Percentiles rank a stretch among this genome's conserved stretches.
These are phyloP conservation scores for Oxygymnocypris stewartii DNA, from an alignment of 2,113 vertebrate species.

Conservation along the genomic window DNA sequence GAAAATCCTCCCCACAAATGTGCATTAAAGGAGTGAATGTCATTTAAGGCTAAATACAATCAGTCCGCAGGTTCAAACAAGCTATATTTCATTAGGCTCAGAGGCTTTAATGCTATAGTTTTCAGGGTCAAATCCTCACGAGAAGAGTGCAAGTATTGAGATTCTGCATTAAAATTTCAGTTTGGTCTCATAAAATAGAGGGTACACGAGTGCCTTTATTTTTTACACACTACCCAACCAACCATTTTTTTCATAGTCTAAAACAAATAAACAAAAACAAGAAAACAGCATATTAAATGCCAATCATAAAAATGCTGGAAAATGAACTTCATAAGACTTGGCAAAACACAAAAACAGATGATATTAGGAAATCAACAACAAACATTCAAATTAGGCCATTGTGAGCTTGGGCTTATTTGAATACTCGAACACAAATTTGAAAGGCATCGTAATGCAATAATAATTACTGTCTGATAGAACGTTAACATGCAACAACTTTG, in stretches of 20 bases:
- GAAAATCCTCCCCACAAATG: not conserved
- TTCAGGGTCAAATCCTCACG: not conserved
- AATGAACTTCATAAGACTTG: conserved; percentile 35
- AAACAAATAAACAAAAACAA: conserved; percentile 29
- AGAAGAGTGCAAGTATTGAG: not conserved
- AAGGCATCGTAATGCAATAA: conserved; percentile 34
- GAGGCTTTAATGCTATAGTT: conserved; percentile 20
- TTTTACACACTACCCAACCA: conserved; percentile 29
- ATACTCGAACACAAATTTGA: conserved; percentile 32
- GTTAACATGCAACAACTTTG: conserved; percentile 45
- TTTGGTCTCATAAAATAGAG: conserved; percentile 40
- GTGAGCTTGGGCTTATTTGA: conserved; percentile 3
- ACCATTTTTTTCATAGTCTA: conserved; percentile 55
- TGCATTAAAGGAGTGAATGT: not conserved
- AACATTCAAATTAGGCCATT: not conserved
- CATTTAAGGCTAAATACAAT: not conserved
- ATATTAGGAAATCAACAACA: conserved; percentile 4
- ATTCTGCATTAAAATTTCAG: conserved; percentile 14
- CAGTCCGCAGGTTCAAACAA: not conserved
- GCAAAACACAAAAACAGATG: conserved; percentile 25
- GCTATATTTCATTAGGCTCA: not conserved
- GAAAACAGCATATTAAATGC: conserved; percentile 38
- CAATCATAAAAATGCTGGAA: conserved; percentile 43
- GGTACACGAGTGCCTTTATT: conserved; percentile 52
- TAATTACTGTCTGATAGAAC: conserved; percentile 40